Base-by-base conservation (phyloP, 2,888 invertebrate species). In the Ophion slaviceki region DNA sequence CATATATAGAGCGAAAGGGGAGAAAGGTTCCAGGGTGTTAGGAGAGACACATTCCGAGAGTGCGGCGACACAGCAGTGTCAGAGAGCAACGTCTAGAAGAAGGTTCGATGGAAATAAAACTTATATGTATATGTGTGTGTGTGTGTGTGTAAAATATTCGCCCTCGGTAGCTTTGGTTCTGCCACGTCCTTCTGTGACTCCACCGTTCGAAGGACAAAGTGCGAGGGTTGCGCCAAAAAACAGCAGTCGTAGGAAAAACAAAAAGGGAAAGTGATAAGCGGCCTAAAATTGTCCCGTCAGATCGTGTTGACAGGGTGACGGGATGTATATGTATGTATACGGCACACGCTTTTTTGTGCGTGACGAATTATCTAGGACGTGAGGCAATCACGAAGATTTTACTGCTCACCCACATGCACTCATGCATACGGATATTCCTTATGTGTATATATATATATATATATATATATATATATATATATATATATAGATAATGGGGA, bases 1-100 rank as follows among this genome's bases (percentile, higher is more conserved):
- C 7, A 32, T 87, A 80, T 81, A 84, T 24, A 20, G 57, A 28
- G 83, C 84, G 68, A 53, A 14, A 17, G 53, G 53, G 53, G 53
- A 14, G 53, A 4, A 53, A 28, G 40, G 57, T 62, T 47, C 53
- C 75, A 45, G 59, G 53, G 11, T 47, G 71, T 75, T 11, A 36
- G 32, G 47, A 36, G 79, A 82, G 68, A 79, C 53, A 53, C 47
- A 81, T 74, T 79, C 40, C 36, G 40, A 20, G 62, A 80, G 53
- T 53, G 62, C 66, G 32, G 47, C 32, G 47, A 47, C 59, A 20
- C 7, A 57, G 64, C 45, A 57, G 45, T 20, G 57, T 62, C 36
- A 76, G 62, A 71, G 74, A 74, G n/a, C 24, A 72, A 77, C 64
- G 76, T 53, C 53, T 53, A 17, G 14, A 53, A 53, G 53, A 53